Evolutionary conservation across 2,888 invertebrate species (phyloP).

Genomic region (Xanthorhoe designata): DNA sequence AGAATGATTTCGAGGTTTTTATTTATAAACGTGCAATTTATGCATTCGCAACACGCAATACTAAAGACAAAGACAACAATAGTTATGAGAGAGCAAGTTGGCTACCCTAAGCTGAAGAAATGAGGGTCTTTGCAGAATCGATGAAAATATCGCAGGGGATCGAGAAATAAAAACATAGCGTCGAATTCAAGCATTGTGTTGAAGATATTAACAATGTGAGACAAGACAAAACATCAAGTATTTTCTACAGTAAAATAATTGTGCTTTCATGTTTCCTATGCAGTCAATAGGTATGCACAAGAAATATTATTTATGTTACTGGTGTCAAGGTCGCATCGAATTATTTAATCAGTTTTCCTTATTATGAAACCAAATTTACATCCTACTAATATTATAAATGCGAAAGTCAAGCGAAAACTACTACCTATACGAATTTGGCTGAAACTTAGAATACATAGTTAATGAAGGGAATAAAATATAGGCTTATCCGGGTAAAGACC

Average conservation of each 20-base stretch:
- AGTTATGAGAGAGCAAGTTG: conserved; percentile 20
- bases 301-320: not conserved
- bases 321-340: not conserved
- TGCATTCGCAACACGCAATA: conserved; percentile 23
- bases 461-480: too few relatives aligned
- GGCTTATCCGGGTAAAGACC: too few relatives aligned
- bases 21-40: conserved; percentile 19
- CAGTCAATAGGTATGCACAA: not conserved
- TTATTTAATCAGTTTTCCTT: conserved; percentile 2
- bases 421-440: too few relatives aligned
- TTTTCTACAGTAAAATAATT: not conserved
- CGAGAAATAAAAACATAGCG: conserved; percentile 13
- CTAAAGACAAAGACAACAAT: conserved; percentile 19
- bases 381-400: too few relatives aligned
- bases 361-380: not conserved
- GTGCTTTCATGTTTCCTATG: too few relatives aligned
- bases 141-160: conserved; percentile 14
- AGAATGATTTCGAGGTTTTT: conserved; percentile 20
- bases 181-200: conserved; percentile 1
- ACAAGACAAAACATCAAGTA: not conserved
- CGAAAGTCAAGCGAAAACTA: too few relatives aligned
- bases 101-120: conserved; percentile 11
- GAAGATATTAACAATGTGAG: not conserved
- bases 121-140: conserved; percentile 18
- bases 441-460: too few relatives aligned